phyloP scores from a whole-genome alignment of 2,888 invertebrate species.

The Mythimna albipuncta region DNA sequence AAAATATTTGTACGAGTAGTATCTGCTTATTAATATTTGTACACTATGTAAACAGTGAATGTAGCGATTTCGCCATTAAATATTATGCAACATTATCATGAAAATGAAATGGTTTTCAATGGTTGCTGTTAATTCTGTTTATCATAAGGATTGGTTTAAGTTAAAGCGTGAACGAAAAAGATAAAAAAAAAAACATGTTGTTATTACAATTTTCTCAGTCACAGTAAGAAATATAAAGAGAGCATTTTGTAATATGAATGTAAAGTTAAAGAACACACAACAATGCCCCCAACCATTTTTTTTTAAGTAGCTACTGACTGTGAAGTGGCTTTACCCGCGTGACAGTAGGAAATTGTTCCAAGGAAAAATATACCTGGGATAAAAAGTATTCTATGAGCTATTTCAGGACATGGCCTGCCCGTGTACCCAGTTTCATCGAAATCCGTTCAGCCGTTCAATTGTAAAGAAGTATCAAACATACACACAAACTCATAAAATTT shows the following conservation, averaged over 20 bases:
- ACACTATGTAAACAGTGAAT: constrained; percentile 1
- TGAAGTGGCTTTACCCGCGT: too few relatives aligned
- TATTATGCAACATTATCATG: background rate
- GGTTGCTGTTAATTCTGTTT: background rate
- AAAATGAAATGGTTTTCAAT: constrained; percentile 10
- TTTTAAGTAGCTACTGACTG: too few relatives aligned
- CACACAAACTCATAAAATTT: background rate
- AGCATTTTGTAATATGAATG: background rate
- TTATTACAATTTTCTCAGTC: background rate
- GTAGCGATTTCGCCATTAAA: background rate
- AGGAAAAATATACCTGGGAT: too few relatives aligned
- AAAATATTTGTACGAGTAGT: background rate
- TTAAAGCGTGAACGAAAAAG: background rate
- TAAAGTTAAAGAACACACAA: background rate
- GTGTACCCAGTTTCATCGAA: too few relatives aligned
- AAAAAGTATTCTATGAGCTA: too few relatives aligned
- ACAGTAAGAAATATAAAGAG: background rate
- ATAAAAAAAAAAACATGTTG: too few relatives aligned
- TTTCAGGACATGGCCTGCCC: too few relatives aligned
- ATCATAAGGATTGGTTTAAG: background rate
- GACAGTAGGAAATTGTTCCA: too few relatives aligned
- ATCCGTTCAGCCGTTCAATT: too few relatives aligned
- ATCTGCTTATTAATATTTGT: too few relatives aligned
- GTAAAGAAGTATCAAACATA: background rate
- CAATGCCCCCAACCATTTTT: too few relatives aligned